Conservation (phyloP, 2,797 vertebrate species). For the Sebastes steindachneri region DNA sequence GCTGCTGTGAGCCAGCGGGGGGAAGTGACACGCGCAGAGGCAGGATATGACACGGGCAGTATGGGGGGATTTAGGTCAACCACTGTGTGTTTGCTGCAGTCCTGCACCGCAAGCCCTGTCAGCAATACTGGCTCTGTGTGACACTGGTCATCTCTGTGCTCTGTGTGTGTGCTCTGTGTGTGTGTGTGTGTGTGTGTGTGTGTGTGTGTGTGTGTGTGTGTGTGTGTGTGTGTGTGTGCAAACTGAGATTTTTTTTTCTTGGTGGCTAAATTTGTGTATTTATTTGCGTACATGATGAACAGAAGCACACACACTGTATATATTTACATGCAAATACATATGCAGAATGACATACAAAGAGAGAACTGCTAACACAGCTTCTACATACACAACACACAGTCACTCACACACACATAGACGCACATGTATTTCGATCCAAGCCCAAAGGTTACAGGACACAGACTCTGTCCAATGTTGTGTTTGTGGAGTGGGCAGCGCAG, state of each 20-base stretch:
- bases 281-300: conserved; percentile 16
- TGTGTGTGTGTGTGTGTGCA: conserved; percentile 1
- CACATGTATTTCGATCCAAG: conserved; percentile 37
- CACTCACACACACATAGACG: conserved; percentile 1
- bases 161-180: conserved; percentile 10
- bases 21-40: conserved; percentile 69
- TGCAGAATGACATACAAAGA: neutral
- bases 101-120: conserved; percentile 58
- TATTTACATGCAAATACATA: conserved; percentile 16
- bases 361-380: conserved; percentile 8
- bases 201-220: conserved; percentile 9
- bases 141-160: conserved; percentile 30
- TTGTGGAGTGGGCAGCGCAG: conserved; percentile 76
- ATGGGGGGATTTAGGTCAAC: conserved; percentile 73
- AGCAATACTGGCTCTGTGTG: conserved; percentile 63
- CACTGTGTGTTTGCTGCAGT: conserved; percentile 58
- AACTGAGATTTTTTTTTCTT: neutral
- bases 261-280: neutral
- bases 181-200: neutral
- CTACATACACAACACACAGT: neutral
- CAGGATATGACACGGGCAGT: conserved; percentile 76
- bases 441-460: conserved; percentile 69
- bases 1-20: conserved; percentile 61
- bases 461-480: conserved; percentile 77
- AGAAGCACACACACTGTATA: conserved; percentile 13